These are phyloP conservation scores for Alectura lathami DNA, from an alignment of 2,113 vertebrate genomes.

Conservation along the genomic window DNA sequence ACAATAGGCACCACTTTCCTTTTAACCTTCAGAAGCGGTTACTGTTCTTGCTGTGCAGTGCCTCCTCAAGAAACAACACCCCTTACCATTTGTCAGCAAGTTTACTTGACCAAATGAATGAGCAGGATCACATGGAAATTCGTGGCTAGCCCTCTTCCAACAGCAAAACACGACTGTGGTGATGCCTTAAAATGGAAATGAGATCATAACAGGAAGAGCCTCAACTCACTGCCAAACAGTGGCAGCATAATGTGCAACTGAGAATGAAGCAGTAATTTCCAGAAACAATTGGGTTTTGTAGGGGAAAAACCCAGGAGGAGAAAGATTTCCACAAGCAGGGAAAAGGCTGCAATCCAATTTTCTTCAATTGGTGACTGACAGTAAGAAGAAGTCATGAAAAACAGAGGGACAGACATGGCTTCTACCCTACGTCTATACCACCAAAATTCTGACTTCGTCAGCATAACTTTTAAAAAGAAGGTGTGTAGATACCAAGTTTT, in stretches of 20 bases:
- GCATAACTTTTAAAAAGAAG: not conserved
- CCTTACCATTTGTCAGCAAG: not conserved
- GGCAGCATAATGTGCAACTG: not conserved
- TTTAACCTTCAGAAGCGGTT: not conserved
- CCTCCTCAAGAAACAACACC: not conserved
- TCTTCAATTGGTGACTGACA: not conserved
- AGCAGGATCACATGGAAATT: not conserved
- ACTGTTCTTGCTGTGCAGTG: not conserved
- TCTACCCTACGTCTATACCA: not conserved
- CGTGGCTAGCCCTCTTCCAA: not conserved
- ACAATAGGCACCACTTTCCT: not conserved
- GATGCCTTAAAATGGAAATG: slow-evolving; percentile 19
- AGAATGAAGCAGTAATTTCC: not conserved
- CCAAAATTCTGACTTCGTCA: not conserved
- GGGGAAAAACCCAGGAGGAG: not conserved
- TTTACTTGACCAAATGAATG: not conserved
- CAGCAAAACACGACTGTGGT: not conserved
- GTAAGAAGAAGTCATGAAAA: not conserved
- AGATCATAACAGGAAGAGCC: slow-evolving; percentile 17
- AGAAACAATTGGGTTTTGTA: not conserved
- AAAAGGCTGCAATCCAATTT: not conserved
- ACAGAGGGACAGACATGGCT: not conserved
- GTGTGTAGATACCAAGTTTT: not conserved
- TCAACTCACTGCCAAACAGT: not conserved
- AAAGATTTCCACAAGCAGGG: not conserved